A percentile compares a stretch with the other conserved stretches of the same genome.
Evolutionary conservation across 2,113 vertebrate species (phyloP).

Genomic region (Ptychochromis oligacanthus): DNA sequence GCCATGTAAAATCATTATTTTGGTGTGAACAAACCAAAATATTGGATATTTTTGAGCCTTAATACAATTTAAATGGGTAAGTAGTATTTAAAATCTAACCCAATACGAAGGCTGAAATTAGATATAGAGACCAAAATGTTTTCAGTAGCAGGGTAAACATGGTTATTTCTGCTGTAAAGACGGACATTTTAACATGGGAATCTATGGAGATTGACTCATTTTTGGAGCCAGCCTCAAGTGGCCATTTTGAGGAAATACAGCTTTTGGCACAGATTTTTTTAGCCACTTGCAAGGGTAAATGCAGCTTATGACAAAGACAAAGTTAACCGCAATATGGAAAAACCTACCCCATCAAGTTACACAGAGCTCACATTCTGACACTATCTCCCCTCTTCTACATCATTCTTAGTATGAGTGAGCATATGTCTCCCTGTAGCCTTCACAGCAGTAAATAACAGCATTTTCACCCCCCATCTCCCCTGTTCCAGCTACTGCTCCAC

Average conservation of each 20-base stretch:
- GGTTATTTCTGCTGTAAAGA: background rate
- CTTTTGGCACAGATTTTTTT: too few species aligned
- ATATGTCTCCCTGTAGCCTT: slow-evolving; percentile 37
- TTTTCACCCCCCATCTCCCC: slow-evolving; percentile 22
- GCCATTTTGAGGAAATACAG: background rate
- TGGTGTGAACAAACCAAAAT: background rate
- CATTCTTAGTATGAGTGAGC: slow-evolving; percentile 71
- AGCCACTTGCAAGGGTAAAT: too few species aligned
- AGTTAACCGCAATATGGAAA: background rate
- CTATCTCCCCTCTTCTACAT: slow-evolving; percentile 50
- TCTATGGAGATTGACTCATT: background rate
- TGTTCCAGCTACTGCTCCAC: slow-evolving; percentile 61
- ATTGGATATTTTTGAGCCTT: background rate
- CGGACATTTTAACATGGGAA: background rate
- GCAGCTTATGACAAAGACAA: background rate
- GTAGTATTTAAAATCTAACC: background rate
- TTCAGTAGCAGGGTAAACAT: background rate
- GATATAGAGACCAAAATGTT: background rate
- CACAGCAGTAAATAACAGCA: slow-evolving; percentile 64
- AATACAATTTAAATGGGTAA: background rate
- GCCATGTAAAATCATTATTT: too few species aligned
- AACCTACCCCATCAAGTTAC: background rate
- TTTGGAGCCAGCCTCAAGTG: background rate
- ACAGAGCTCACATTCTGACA: background rate
- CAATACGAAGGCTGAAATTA: background rate